A percentile compares a stretch with the other conserved stretches of the same genome.
phyloP scores from a whole-genome alignment of 2,888 invertebrate species.

The Pherbina coryleti region DNA sequence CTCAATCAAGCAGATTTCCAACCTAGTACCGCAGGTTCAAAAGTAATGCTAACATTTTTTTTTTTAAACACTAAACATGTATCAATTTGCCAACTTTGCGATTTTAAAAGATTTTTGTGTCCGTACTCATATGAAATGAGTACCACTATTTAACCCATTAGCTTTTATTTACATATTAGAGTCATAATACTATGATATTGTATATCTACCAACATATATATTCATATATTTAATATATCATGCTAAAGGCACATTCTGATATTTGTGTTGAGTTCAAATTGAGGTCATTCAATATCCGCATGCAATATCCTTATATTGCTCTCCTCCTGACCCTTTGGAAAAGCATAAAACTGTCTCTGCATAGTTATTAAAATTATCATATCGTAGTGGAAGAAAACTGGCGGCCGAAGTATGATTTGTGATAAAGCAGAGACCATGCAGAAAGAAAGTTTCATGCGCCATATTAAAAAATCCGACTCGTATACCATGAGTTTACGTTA shows the following conservation, averaged over 20 bases:
- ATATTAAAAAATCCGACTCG: not conserved
- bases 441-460: not conserved
- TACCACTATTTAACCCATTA: no score
- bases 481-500: not conserved
- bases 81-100: no score
- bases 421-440: slow-evolving; percentile 24
- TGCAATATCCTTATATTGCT: not conserved
- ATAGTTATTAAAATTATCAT: slow-evolving; percentile 33
- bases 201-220: not conserved
- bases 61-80: no score
- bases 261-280: not conserved
- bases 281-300: slow-evolving; percentile 29
- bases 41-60: no score
- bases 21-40: no score
- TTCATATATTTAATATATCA: not conserved
- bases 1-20: no score
- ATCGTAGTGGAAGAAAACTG: not conserved
- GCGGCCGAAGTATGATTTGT: slow-evolving; percentile 33
- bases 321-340: slow-evolving; percentile 11
- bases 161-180: not conserved
- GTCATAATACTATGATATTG: not conserved
- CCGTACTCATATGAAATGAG: no score
- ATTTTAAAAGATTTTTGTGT: no score
- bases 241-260: not conserved
- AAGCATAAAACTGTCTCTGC: slow-evolving; percentile 27